Conservation (phyloP, 2,888 invertebrate species). For the Eilema caniola region DNA sequence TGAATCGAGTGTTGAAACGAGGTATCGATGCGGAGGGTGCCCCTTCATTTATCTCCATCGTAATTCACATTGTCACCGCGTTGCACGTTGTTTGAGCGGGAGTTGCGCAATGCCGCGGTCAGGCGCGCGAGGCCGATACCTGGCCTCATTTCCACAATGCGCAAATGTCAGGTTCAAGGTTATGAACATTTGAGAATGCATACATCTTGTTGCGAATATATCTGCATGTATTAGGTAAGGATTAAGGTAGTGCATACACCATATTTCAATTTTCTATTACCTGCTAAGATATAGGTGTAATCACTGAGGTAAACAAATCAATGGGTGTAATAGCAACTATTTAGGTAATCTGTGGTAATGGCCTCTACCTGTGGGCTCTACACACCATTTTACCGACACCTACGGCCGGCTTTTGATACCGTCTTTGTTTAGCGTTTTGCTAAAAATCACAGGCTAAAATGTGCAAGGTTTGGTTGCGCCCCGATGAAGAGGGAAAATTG, state of each 20-base stretch:
- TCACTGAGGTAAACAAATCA: too few relatives aligned
- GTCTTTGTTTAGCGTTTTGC: too few relatives aligned
- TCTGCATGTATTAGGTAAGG: not conserved
- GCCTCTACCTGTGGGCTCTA: too few relatives aligned
- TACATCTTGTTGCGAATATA: not conserved
- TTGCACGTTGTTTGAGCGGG: slow-evolving; percentile 25
- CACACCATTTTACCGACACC: too few relatives aligned
- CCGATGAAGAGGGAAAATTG: not conserved
- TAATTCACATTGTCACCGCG: slow-evolving; percentile 18
- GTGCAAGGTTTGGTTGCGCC: not conserved
- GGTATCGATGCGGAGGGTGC: slow-evolving; percentile 35
- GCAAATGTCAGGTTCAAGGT: slow-evolving; percentile 82
- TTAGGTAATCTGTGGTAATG: too few relatives aligned
- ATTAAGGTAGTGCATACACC: not conserved
- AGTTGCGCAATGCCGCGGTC: slow-evolving; percentile 64
- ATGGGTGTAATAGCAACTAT: too few relatives aligned
- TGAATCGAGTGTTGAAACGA: slow-evolving; percentile 32
- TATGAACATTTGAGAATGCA: slow-evolving; percentile 6
- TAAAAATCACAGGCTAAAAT: not conserved
- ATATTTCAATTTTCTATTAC: not conserved
- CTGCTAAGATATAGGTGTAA: too few relatives aligned
- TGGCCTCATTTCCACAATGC: slow-evolving; percentile 67
- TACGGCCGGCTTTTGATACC: too few relatives aligned
- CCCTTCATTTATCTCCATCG: slow-evolving; percentile 26
- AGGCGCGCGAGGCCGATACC: slow-evolving; percentile 69